Percentiles rank a stretch among this genome's conserved stretches.
Conservation (phyloP, 2,888 invertebrate genomes). For the Oligia latruncula region DNA sequence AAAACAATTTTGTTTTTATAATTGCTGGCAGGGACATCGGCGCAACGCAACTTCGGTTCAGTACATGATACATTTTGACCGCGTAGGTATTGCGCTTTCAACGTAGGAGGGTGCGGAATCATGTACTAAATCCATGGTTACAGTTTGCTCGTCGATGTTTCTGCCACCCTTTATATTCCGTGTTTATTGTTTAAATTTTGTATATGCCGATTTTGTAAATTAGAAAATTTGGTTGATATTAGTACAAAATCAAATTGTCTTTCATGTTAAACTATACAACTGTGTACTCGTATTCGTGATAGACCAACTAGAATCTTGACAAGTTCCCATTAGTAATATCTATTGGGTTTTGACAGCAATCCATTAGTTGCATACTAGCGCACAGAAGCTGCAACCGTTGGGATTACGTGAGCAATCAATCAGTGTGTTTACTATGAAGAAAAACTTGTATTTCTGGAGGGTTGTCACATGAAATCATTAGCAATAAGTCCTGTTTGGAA, state of each 20-base stretch:
- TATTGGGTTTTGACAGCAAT: constrained; percentile 27
- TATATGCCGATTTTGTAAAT: background rate
- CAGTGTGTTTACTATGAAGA: constrained; percentile 46
- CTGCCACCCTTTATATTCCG: too few relatives aligned
- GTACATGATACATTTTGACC: too few relatives aligned
- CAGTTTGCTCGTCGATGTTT: too few relatives aligned
- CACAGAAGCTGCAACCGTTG: constrained; percentile 54
- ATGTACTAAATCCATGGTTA: too few relatives aligned
- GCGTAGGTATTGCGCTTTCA: too few relatives aligned
- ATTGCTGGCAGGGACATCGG: too few relatives aligned
- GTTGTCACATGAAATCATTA: constrained; percentile 1
- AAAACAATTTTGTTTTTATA: too few relatives aligned
- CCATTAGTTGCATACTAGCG: constrained; percentile 26
- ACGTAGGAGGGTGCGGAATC: too few relatives aligned
- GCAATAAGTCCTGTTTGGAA: background rate
- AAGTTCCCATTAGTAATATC: constrained; percentile 7
- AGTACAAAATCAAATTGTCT: background rate
- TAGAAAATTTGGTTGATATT: background rate
- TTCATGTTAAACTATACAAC: background rate
- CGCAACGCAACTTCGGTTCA: too few relatives aligned
- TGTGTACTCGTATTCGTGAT: constrained; percentile 1
- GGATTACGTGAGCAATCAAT: constrained; percentile 62
- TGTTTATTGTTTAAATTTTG: too few relatives aligned
- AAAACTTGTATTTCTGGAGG: constrained; percentile 48
- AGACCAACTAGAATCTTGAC: background rate